phyloP scores from a whole-genome alignment of 92 coral and sea anemone genomes.

The Palythoa caribaeorum region DNA sequence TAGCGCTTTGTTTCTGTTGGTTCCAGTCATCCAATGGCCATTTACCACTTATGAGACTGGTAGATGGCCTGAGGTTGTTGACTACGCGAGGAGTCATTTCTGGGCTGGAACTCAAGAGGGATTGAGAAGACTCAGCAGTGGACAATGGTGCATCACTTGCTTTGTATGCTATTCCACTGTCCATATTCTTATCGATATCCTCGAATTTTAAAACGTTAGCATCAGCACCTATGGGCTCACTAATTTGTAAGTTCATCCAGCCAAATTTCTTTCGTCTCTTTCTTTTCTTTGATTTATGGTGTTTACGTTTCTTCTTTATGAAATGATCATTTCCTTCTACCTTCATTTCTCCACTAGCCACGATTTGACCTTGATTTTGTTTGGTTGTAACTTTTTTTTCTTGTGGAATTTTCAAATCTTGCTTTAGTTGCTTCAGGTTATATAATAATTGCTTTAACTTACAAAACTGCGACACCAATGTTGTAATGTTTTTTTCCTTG shows the following conservation, averaged over 20 bases:
- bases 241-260: background rate
- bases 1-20: background rate
- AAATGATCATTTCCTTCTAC: background rate
- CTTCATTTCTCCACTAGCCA: conserved; percentile 13
- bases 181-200: background rate
- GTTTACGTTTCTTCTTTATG: background rate
- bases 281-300: background rate
- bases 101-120: background rate
- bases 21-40: background rate
- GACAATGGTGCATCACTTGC: background rate
- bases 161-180: background rate
- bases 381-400: background rate
- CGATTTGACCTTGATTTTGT: background rate
- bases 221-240: background rate
- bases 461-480: background rate
- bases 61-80: background rate
- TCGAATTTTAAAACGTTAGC: background rate
- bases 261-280: background rate
- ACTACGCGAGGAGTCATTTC: background rate
- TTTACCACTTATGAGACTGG: background rate
- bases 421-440: background rate
- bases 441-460: background rate
- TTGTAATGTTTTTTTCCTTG: background rate
- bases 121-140: background rate
- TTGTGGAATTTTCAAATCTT: background rate